Evolutionary conservation across 2,113 vertebrate genomes (phyloP).

Genomic region (Rallus limicola): DNA sequence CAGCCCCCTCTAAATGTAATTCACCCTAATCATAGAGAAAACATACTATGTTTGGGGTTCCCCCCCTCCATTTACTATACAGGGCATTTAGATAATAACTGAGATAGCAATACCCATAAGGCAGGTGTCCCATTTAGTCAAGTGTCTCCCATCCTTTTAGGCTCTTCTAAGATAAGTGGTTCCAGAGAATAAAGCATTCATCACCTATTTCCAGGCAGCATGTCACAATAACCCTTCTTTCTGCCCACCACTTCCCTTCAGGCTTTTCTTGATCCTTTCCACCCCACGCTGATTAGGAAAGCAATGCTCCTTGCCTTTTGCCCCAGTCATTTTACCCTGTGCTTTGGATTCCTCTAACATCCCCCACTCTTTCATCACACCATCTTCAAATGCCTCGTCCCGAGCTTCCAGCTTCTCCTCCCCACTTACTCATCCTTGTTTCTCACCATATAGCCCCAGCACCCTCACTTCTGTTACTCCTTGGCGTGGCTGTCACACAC

Average conservation of each 20-base stretch:
- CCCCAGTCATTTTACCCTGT: background rate
- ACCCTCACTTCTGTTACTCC: background rate
- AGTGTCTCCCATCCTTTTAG: background rate
- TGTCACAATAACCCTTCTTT: background rate
- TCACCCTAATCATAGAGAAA: background rate
- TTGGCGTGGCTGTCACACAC: background rate
- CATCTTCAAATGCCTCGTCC: background rate
- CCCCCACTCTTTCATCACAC: background rate
- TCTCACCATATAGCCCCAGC: background rate
- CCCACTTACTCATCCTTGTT: background rate
- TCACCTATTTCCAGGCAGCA: background rate
- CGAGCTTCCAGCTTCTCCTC: background rate
- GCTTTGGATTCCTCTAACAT: background rate
- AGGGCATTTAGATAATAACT: background rate
- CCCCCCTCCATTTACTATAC: background rate
- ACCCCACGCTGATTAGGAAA: background rate
- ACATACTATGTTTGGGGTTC: background rate
- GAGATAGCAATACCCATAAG: background rate
- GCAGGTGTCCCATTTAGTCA: background rate
- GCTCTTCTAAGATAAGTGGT: background rate
- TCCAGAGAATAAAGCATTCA: background rate
- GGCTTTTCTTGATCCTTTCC: background rate
- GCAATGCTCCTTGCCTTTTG: background rate
- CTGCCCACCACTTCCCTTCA: background rate
- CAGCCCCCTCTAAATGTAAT: background rate